Evolutionary conservation across 2,888 invertebrate genomes (phyloP), one percentile per base, ranked within the genome.

Genomic region (Gryllus longicercus): DNA sequence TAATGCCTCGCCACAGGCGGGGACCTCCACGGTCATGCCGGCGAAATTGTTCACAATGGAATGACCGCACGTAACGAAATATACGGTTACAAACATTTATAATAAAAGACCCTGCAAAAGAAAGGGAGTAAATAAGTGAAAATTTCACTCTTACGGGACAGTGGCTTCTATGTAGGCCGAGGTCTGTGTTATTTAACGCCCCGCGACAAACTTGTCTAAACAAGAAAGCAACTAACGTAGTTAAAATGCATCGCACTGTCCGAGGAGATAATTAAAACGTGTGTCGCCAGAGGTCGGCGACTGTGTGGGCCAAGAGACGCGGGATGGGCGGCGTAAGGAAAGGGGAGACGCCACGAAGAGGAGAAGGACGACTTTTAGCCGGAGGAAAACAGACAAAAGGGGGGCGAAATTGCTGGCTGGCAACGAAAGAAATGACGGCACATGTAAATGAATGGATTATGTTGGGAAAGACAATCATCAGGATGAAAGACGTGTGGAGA

Each of bases 181-280:
- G 63, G 14, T n/a, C 63, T 63, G 63, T 63, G 63, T 63, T 63
- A 63, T 63, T 38, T 63, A 63, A 63, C 63, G 63, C 63, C 63
- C 14, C 63, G 14, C 16, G n/a, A n/a, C 16, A 63, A 63, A n/a
- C n/a, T 18, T n/a, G n/a, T 63, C 63, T 63, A 63, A 63, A 63
- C 63, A 63, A 63, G 63, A 63, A 63, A 63, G 63, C 63, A 63
- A 63, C 63, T 63, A 63, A 63, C 63, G 63, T n/a, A 63, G 63
- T 63, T 63, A 63, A 63, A 63, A 63, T n/a, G 63, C 63, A 63
- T 63, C 63, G 63, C 63, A 14, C 63, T 63, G 63, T 63, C 63
- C 63, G 63, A 18, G 14, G 63, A 63, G 63, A 63, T 63, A 63
- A 63, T 63, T 63, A 63, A 63, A 63, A 63, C 63, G n/a, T 63